Conservation (phyloP, 2,113 vertebrate genomes). For the Lycaon pictus region DNA sequence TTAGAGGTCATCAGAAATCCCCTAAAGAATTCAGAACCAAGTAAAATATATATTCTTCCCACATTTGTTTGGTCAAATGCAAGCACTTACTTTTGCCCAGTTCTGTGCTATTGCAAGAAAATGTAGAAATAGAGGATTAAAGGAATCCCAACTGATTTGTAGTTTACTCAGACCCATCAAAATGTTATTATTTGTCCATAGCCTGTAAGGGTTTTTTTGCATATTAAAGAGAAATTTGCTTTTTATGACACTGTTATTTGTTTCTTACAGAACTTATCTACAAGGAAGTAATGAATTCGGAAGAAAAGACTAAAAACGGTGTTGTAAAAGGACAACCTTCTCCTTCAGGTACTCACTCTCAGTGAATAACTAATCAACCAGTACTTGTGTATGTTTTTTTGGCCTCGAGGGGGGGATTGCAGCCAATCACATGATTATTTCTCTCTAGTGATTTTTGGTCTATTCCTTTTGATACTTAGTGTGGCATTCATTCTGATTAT, state of each 20-base stretch:
- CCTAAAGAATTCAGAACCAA: neutral
- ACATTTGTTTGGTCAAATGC: neutral
- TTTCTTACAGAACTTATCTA: conserved; percentile 96
- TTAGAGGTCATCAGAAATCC: neutral
- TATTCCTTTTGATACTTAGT: neutral
- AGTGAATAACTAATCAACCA: conserved; percentile 81
- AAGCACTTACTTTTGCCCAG: neutral
- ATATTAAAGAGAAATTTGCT: neutral
- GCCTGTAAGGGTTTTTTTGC: neutral
- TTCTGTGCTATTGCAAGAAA: neutral
- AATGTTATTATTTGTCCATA: neutral
- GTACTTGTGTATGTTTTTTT: neutral
- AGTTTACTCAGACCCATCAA: neutral
- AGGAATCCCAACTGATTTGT: neutral
- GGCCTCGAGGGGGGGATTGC: neutral
- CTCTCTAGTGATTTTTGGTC: neutral
- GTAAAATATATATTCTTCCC: neutral
- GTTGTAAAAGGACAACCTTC: conserved; percentile 99
- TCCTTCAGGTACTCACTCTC: conserved; percentile 98
- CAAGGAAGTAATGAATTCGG: conserved; percentile 99
- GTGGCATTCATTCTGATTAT: conserved; percentile 7
- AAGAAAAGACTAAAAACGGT: conserved; percentile 99
- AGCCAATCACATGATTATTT: neutral
- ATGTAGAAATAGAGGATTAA: neutral
- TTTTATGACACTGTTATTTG: conserved; percentile 55